These are phyloP conservation scores for Drosophila subsilvestris DNA, from an alignment of 2,888 invertebrate genomes.

Conservation along the genomic window DNA sequence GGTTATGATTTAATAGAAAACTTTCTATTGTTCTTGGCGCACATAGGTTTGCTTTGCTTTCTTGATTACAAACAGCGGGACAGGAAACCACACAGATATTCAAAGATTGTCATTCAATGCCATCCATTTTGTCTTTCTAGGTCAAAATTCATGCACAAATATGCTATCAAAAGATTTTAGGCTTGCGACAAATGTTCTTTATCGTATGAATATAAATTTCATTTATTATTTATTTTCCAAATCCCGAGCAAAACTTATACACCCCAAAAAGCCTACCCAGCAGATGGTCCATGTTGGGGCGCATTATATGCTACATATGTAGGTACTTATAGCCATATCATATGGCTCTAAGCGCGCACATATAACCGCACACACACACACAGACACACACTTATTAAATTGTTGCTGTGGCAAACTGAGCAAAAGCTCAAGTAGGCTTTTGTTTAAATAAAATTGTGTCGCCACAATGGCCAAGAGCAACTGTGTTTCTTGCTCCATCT, in stretches of 20 bases:
- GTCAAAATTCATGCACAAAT: neutral
- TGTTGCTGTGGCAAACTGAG: slow-evolving; percentile 57
- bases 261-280: neutral
- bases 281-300: slow-evolving; percentile 14
- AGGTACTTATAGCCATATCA: neutral
- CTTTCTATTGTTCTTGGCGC: neutral
- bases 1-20: too few species aligned
- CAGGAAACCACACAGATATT: neutral
- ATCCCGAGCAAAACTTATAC: neutral
- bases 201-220: neutral
- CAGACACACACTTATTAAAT: slow-evolving; percentile 48
- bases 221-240: neutral
- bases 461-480: slow-evolving; percentile 60
- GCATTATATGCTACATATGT: slow-evolving; percentile 18
- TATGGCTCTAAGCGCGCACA: neutral
- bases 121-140: neutral
- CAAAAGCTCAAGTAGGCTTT: slow-evolving; percentile 73
- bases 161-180: neutral
- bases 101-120: neutral
- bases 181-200: neutral
- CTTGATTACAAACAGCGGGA: neutral
- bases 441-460: slow-evolving; percentile 75
- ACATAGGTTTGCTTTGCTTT: neutral
- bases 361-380: neutral
- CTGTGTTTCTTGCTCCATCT: slow-evolving; percentile 38